These are phyloP conservation scores for Pachycephus smyrnensis DNA, from an alignment of 2,888 invertebrate species.

Conservation along the genomic window DNA sequence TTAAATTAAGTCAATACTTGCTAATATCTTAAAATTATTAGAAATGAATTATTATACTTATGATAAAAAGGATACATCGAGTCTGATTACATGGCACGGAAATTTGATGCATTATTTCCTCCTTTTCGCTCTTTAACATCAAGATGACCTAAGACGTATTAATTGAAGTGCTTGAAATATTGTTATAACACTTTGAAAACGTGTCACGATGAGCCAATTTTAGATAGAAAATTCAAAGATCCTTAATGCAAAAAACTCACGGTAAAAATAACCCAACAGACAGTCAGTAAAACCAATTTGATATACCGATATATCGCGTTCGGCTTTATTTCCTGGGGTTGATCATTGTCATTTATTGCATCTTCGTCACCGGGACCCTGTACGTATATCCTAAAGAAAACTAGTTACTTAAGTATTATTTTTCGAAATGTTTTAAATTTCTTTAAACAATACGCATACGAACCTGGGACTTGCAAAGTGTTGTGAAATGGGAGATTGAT, in stretches of 20 bases:
- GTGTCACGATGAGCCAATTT: background rate
- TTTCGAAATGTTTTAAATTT: background rate
- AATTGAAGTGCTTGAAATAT: background rate
- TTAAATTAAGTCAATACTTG: constrained; percentile 6
- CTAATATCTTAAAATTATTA: background rate
- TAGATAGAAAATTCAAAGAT: background rate
- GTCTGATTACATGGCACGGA: constrained; percentile 71
- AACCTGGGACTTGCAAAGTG: background rate
- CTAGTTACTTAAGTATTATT: background rate
- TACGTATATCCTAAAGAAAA: background rate
- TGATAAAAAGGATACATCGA: constrained; percentile 67
- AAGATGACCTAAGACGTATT: constrained; percentile 67
- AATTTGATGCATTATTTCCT: constrained; percentile 73
- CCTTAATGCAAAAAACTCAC: constrained; percentile 44
- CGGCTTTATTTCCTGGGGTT: constrained; percentile 30
- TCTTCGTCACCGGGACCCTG: constrained; percentile 25
- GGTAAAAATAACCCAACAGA: constrained; percentile 78
- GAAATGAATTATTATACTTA: background rate
- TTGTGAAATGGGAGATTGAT: background rate
- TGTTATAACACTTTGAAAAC: too few relatives aligned
- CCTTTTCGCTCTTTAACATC: constrained; percentile 77
- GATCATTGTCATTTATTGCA: constrained; percentile 12
- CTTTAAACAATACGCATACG: background rate
- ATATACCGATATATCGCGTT: constrained; percentile 54
- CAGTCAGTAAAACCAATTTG: constrained; percentile 72